Conservation (phyloP, 1,140 invertebrate genomes). For the Magallana ariakensis region DNA sequence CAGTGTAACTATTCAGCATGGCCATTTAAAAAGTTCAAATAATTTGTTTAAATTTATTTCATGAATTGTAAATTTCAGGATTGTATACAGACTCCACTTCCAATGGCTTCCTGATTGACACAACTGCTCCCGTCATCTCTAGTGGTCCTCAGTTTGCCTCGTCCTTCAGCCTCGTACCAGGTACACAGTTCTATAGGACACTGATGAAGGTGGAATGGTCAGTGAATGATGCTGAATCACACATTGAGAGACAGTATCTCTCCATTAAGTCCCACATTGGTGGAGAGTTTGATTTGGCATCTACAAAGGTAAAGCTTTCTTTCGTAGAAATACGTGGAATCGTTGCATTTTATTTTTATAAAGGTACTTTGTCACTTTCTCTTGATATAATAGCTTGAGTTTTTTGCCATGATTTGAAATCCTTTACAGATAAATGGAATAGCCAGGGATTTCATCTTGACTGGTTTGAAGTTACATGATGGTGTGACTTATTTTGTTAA, state of each 20-base stretch:
- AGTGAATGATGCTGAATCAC: conserved; percentile 54
- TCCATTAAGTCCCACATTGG: conserved; percentile 59
- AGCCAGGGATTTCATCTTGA: conserved; percentile 50
- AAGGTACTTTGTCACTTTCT: too few relatives aligned
- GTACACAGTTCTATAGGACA: conserved; percentile 51
- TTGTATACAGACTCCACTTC: conserved; percentile 53
- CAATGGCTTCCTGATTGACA: conserved; percentile 64
- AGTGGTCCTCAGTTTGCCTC: conserved; percentile 42
- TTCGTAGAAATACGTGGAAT: too few relatives aligned
- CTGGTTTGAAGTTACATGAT: conserved; percentile 57
- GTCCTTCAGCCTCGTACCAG: conserved; percentile 7
- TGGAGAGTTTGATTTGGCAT: conserved; percentile 56
- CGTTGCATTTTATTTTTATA: too few relatives aligned
- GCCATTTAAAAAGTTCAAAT: too few relatives aligned
- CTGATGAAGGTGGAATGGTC: conserved; percentile 60
- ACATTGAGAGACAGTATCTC: conserved; percentile 60
- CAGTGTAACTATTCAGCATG: too few relatives aligned
- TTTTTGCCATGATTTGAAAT: too few relatives aligned
- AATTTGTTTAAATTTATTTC: too few relatives aligned
- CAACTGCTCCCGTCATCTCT: conserved; percentile 44
- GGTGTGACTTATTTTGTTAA: conserved; percentile 58
- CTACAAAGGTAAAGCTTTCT: conserved; percentile 52
- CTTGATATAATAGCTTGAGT: too few relatives aligned
- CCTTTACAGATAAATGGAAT: conserved; percentile 53
- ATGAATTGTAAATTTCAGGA: conserved; percentile 23